phyloP scores from a whole-genome alignment of 2,888 invertebrate species.

The Mycalesis mineus region DNA sequence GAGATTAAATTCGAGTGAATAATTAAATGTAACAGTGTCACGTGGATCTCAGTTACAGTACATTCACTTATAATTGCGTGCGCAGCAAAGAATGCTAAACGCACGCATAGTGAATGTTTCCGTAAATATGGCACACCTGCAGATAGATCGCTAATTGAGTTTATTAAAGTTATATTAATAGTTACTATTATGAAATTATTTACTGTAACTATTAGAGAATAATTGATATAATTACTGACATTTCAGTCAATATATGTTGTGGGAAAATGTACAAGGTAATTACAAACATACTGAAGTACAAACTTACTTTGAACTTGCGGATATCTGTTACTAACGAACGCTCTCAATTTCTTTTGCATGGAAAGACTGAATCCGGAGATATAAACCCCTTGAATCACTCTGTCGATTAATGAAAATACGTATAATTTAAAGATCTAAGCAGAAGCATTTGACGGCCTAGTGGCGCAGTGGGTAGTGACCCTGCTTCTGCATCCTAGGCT shows the following conservation, averaged over 20 bases:
- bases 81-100: conserved; percentile 34
- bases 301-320: too few species aligned
- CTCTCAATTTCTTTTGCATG: too few species aligned
- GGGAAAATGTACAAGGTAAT: not conserved
- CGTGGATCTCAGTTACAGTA: conserved; percentile 19
- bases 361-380: too few species aligned
- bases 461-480: too few species aligned
- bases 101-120: conserved; percentile 36
- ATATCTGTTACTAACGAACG: too few species aligned
- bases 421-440: too few species aligned
- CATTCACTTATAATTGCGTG: conserved; percentile 40
- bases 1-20: not conserved
- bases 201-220: not conserved
- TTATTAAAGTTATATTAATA: not conserved
- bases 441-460: too few species aligned
- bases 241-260: not conserved
- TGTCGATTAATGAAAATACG: too few species aligned
- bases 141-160: conserved; percentile 2
- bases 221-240: not conserved
- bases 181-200: conserved; percentile 1
- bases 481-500: too few species aligned
- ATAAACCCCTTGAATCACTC: too few species aligned
- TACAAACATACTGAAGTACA: too few species aligned
- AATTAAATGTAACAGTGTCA: not conserved
- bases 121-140: conserved; percentile 36